Conservation (phyloP, 2,113 vertebrate species). For the Formicarius rufipectus region DNA sequence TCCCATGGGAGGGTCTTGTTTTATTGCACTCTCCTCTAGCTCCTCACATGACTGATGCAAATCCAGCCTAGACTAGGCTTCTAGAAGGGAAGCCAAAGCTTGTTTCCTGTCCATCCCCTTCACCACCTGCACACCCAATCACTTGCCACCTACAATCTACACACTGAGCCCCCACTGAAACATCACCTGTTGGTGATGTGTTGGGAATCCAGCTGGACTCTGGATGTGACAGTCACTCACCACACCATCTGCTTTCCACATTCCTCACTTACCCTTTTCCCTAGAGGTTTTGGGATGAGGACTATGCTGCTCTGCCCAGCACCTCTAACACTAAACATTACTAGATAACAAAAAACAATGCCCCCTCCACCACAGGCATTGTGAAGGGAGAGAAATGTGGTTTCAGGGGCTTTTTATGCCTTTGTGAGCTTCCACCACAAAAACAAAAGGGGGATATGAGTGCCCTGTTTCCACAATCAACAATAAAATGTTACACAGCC, state of each 20-base stretch:
- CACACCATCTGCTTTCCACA: background rate
- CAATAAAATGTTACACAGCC: background rate
- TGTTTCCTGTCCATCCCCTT: background rate
- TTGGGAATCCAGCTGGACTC: background rate
- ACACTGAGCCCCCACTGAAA: background rate
- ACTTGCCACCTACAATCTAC: background rate
- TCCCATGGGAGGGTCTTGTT: background rate
- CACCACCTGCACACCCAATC: background rate
- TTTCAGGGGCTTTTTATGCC: background rate
- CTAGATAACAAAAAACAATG: background rate
- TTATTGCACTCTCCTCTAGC: background rate
- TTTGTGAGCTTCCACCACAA: background rate
- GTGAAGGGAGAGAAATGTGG: background rate
- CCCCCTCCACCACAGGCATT: background rate
- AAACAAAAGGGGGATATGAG: background rate
- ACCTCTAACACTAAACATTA: background rate
- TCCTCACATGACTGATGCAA: background rate
- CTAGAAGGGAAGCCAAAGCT: background rate
- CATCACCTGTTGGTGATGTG: background rate
- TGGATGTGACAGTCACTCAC: background rate
- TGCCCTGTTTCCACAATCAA: background rate
- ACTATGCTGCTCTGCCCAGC: background rate
- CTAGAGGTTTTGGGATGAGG: background rate
- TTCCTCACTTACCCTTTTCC: background rate
- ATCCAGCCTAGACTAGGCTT: background rate